These are phyloP conservation scores for Neomonachus schauinslandi DNA, from an alignment of 2,113 vertebrate species.

Conservation along the genomic window DNA sequence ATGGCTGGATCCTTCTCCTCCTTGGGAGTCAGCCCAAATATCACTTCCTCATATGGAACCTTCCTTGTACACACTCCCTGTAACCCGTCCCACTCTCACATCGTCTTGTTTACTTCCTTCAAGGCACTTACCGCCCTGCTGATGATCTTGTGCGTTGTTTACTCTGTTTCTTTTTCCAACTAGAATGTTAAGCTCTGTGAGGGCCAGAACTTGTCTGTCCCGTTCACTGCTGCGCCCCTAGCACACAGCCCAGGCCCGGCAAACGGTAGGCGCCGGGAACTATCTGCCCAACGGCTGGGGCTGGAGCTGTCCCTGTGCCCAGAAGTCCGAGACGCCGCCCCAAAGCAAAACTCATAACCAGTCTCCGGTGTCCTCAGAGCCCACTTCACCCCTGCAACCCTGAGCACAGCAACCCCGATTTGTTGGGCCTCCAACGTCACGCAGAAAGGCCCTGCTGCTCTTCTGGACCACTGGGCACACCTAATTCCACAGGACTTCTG, in stretches of 20 bases:
- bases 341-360: not conserved
- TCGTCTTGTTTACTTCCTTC: not conserved
- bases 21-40: not conserved
- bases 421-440: not conserved
- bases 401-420: not conserved
- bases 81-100: not conserved
- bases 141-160: not conserved
- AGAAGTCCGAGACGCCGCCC: not conserved
- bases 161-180: not conserved
- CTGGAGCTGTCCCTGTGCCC: not conserved
- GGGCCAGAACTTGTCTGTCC: not conserved
- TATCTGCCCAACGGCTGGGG: not conserved
- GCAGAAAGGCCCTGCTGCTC: not conserved
- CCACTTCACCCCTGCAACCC: not conserved
- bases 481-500: not conserved
- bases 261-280: accelerated
- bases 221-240: not conserved
- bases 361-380: not conserved
- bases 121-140: not conserved
- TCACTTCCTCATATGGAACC: not conserved
- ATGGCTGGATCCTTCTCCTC: not conserved
- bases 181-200: not conserved
- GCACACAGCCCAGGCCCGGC: not conserved
- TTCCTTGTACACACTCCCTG: not conserved
- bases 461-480: not conserved